Conservation (phyloP, 2,888 invertebrate genomes). For the Eutolmus rufibarbis region DNA sequence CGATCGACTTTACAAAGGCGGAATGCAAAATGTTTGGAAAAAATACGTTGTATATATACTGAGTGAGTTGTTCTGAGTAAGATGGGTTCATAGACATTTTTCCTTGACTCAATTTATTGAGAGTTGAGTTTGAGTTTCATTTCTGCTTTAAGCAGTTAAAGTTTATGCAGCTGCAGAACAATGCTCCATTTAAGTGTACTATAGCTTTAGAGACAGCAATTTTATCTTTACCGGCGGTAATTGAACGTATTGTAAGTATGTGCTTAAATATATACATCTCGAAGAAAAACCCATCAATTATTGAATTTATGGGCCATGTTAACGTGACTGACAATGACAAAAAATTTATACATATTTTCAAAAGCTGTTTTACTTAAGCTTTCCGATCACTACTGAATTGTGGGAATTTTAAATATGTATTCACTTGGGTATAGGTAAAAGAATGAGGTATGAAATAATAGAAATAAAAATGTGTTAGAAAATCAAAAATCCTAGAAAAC, state of each 20-base stretch:
- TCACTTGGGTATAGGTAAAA: no score
- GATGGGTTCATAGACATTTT: not conserved
- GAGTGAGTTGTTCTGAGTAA: not conserved
- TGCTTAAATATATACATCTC: not conserved
- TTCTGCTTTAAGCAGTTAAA: not conserved
- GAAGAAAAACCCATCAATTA: not conserved
- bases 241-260: not conserved
- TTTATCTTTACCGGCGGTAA: not conserved
- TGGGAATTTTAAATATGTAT: not conserved
- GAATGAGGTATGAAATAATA: no score
- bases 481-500: no score
- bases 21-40: not conserved
- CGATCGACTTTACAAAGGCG: not conserved
- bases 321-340: not conserved
- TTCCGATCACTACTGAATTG: not conserved
- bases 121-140: not conserved
- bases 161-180: not conserved
- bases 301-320: not conserved
- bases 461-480: not conserved
- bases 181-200: not conserved
- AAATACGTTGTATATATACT: not conserved
- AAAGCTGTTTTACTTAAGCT: not conserved
- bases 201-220: not conserved
- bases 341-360: not conserved
- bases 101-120: not conserved